Evolutionary conservation across 2,888 invertebrate species (phyloP).

Genomic region (Podabrus alpinus): DNA sequence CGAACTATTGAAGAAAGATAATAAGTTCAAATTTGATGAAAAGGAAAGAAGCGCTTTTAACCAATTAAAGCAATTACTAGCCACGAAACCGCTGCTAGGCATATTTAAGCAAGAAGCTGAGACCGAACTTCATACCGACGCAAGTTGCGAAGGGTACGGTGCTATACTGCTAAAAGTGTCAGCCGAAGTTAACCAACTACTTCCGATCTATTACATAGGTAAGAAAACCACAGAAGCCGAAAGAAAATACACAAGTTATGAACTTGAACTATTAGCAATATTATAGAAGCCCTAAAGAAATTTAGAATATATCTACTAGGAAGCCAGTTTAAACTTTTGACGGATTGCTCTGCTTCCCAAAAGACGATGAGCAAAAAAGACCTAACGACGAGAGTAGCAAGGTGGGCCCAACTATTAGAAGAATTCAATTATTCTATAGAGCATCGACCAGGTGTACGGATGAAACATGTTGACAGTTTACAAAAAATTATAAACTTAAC

Average conservation of each 20-base stretch:
- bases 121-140: slow-evolving; percentile 41
- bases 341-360: slow-evolving; percentile 45
- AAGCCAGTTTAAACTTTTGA: slow-evolving; percentile 42
- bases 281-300: slow-evolving; percentile 44
- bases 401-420: slow-evolving; percentile 41
- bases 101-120: slow-evolving; percentile 25
- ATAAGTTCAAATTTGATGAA: slow-evolving; percentile 27
- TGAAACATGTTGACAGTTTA: slow-evolving; percentile 15
- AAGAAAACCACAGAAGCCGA: slow-evolving; percentile 43
- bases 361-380: slow-evolving; percentile 44
- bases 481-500: no score
- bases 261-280: slow-evolving; percentile 47
- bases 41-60: slow-evolving; percentile 25
- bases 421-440: slow-evolving; percentile 41
- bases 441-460: slow-evolving; percentile 38
- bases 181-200: slow-evolving; percentile 35
- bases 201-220: slow-evolving; percentile 44
- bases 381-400: slow-evolving; percentile 38
- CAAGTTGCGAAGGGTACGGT: slow-evolving; percentile 38
- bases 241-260: slow-evolving; percentile 44
- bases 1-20: slow-evolving; percentile 38
- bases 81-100: slow-evolving; percentile 25
- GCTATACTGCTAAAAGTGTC: slow-evolving; percentile 39
- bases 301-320: slow-evolving; percentile 44
- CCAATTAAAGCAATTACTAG: slow-evolving; percentile 25